These are phyloP conservation scores for Natrix natrix DNA, from an alignment of 2,797 vertebrate species.

Conservation along the genomic window DNA sequence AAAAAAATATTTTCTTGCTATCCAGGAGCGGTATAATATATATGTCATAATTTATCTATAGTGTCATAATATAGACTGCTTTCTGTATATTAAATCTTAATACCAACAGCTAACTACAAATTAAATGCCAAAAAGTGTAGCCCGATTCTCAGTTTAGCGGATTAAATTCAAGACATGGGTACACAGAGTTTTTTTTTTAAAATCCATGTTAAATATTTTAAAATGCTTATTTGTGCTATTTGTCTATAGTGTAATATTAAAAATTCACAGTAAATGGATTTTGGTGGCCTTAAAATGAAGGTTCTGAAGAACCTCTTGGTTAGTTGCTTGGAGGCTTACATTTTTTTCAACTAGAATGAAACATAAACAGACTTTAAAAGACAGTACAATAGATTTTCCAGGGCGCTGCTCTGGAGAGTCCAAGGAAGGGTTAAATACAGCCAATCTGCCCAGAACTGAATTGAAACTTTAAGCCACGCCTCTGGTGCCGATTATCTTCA, in stretches of 20 bases:
- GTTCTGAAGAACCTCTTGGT: background rate
- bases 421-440: no score
- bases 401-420: no score
- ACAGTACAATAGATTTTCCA: background rate
- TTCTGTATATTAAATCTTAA: background rate
- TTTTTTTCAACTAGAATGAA: background rate
- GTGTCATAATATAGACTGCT: background rate
- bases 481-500: no score
- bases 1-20: background rate
- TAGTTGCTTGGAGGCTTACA: background rate
- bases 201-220: background rate
- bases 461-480: no score
- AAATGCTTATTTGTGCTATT: background rate
- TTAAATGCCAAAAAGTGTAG: background rate
- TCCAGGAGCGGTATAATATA: background rate
- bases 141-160: background rate
- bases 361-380: background rate
- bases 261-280: background rate
- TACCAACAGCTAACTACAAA: background rate
- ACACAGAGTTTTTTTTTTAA: background rate
- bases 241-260: background rate
- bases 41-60: background rate
- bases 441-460: no score
- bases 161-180: background rate
- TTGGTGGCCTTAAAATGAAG: background rate